These are phyloP conservation scores for Manacus vitellinus DNA, from an alignment of 2,113 vertebrate genomes.

Conservation along the genomic window DNA sequence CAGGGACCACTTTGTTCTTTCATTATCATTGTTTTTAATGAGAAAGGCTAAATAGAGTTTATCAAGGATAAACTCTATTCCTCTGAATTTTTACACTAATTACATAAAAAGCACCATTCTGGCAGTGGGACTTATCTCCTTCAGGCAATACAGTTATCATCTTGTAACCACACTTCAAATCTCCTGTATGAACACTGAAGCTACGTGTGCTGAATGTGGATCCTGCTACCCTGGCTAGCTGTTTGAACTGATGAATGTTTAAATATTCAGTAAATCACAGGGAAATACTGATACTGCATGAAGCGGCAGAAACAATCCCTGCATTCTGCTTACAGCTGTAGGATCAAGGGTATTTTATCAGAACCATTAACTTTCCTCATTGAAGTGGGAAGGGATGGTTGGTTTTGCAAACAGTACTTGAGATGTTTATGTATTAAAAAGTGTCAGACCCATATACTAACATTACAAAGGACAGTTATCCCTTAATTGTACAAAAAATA, in stretches of 20 bases:
- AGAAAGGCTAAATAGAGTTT: slow-evolving; percentile 52
- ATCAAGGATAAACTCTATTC: slow-evolving; percentile 72
- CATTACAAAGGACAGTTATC: background rate
- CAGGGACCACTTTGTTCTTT: slow-evolving; percentile 70
- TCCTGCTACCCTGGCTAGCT: slow-evolving; percentile 55
- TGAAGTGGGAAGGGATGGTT: background rate
- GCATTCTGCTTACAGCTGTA: slow-evolving; percentile 22
- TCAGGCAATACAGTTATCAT: slow-evolving; percentile 77
- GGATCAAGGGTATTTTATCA: slow-evolving; percentile 40
- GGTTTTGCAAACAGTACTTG: slow-evolving; percentile 6
- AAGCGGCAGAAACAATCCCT: slow-evolving; percentile 11
- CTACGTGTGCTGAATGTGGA: slow-evolving; percentile 70
- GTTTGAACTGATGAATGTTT: slow-evolving; percentile 65
- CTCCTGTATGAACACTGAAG: slow-evolving; percentile 46
- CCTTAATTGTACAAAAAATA: slow-evolving; percentile 4
- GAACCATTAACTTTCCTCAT: slow-evolving; percentile 41
- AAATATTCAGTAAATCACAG: slow-evolving; percentile 71
- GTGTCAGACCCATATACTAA: background rate
- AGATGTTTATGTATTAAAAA: slow-evolving; percentile 23
- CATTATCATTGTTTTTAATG: slow-evolving; percentile 75
- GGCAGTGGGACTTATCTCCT: slow-evolving; percentile 71
- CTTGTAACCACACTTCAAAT: slow-evolving; percentile 77
- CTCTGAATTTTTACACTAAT: slow-evolving; percentile 76
- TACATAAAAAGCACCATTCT: slow-evolving; percentile 75
- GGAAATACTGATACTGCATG: slow-evolving; percentile 37